These are phyloP conservation scores for Noturus placidus DNA, from an alignment of 2,113 vertebrate genomes.

Conservation along the genomic window DNA sequence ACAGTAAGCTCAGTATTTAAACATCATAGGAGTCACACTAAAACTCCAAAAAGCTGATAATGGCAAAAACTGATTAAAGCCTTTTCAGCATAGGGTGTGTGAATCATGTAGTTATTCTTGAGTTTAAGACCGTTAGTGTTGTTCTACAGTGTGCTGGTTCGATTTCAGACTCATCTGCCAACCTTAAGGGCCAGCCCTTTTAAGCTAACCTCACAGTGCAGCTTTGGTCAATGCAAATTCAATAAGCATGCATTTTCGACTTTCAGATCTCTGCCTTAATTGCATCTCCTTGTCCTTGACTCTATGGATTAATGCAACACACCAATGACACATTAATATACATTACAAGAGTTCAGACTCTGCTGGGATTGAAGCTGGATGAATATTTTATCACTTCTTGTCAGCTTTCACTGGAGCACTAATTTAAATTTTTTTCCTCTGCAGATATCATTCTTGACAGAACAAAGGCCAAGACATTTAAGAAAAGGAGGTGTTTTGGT, in stretches of 20 bases:
- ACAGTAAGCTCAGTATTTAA: not conserved
- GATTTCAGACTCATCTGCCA: conserved; percentile 27
- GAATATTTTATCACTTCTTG: conserved; percentile 36
- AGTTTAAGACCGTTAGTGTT: conserved; percentile 14
- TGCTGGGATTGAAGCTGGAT: conserved; percentile 13
- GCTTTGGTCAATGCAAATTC: conserved; percentile 40
- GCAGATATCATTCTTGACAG: conserved; percentile 25
- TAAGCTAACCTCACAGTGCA: conserved; percentile 14
- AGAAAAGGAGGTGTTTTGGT: not conserved
- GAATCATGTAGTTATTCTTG: not conserved
- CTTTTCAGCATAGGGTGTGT: not conserved
- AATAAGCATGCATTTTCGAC: conserved; percentile 40
- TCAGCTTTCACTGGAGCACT: conserved; percentile 10
- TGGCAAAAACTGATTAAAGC: not conserved
- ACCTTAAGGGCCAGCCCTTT: conserved; percentile 34
- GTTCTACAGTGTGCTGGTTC: conserved; percentile 9
- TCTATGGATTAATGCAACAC: conserved; percentile 39
- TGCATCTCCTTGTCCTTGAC: conserved; percentile 25
- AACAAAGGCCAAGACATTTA: conserved; percentile 1
- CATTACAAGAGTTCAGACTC: conserved; percentile 34
- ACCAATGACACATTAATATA: conserved; percentile 43
- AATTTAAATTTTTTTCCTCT: conserved; percentile 22
- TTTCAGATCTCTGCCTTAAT: conserved; percentile 31
- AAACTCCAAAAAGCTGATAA: not conserved
- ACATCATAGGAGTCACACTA: not conserved